Evolutionary conservation across 2,113 vertebrate genomes (phyloP).

Genomic region (Enhydra lutris): DNA sequence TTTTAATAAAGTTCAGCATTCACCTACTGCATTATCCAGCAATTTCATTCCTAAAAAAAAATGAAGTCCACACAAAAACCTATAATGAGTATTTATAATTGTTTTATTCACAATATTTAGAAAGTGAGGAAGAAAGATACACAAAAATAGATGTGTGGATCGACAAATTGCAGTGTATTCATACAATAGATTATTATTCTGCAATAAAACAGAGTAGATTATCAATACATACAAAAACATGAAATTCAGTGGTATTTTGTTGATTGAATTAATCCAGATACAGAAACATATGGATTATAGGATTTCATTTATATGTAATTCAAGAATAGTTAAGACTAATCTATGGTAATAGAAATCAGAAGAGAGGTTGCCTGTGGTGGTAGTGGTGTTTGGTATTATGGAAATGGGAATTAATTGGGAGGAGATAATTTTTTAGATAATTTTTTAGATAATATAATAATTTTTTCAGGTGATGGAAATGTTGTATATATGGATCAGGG

Average conservation of each 20-base stretch:
- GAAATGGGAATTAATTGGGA: not conserved
- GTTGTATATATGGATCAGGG: not conserved
- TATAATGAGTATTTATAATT: not conserved
- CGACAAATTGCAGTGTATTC: not conserved
- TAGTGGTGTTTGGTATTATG: rapidly evolving
- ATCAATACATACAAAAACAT: not conserved
- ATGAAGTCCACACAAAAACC: not conserved
- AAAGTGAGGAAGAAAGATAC: not conserved
- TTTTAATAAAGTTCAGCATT: not conserved
- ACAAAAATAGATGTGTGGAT: not conserved
- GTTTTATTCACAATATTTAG: not conserved
- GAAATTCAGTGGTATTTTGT: not conserved
- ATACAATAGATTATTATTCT: not conserved
- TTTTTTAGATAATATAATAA: not conserved
- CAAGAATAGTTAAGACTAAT: not conserved
- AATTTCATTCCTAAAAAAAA: not conserved
- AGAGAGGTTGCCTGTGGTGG: not conserved
- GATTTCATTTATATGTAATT: not conserved
- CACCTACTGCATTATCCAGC: not conserved
- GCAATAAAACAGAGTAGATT: not conserved
- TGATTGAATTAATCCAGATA: not conserved
- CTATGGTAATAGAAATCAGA: not conserved
- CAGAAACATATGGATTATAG: not conserved
- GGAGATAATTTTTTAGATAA: not conserved
- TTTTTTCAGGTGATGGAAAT: not conserved